phyloP scores from a whole-genome alignment of 1,140 invertebrate species.

The Apolygus lucorum region DNA sequence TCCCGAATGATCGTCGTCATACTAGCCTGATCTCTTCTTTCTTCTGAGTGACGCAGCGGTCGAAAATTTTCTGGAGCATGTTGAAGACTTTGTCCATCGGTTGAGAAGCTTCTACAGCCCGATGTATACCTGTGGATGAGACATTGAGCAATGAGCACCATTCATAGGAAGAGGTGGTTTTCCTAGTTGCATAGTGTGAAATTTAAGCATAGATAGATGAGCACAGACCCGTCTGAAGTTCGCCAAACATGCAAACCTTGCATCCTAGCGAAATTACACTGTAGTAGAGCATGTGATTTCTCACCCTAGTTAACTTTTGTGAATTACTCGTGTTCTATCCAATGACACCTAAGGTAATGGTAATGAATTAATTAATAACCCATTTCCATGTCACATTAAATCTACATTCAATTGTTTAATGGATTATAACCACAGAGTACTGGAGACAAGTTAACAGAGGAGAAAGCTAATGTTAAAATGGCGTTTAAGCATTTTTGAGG shows the following conservation, averaged over 20 bases:
- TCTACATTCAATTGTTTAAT: no score
- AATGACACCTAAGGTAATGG: no score
- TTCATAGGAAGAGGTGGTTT: slow-evolving; percentile 13
- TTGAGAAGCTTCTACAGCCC: slow-evolving; percentile 65
- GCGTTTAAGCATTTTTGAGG: no score
- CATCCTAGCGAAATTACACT: no score
- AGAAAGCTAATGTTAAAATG: no score
- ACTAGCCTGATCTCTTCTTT: slow-evolving; percentile 12
- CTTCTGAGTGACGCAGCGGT: slow-evolving; percentile 37
- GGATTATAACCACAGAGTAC: no score
- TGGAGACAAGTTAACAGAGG: no score
- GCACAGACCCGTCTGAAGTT: background rate
- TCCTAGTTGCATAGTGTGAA: background rate
- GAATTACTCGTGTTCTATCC: no score
- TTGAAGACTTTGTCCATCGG: slow-evolving; percentile 61
- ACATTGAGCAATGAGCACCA: background rate
- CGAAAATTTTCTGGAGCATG: slow-evolving; percentile 66
- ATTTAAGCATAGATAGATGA: background rate
- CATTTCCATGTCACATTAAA: no score
- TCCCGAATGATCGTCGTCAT: background rate
- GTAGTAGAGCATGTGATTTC: no score
- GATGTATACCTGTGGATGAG: slow-evolving; percentile 59
- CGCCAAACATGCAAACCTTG: background rate
- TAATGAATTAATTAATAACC: no score
- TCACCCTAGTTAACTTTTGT: no score